These are phyloP conservation scores for Indicator indicator DNA, from an alignment of 2,113 vertebrate genomes.

Conservation along the genomic window DNA sequence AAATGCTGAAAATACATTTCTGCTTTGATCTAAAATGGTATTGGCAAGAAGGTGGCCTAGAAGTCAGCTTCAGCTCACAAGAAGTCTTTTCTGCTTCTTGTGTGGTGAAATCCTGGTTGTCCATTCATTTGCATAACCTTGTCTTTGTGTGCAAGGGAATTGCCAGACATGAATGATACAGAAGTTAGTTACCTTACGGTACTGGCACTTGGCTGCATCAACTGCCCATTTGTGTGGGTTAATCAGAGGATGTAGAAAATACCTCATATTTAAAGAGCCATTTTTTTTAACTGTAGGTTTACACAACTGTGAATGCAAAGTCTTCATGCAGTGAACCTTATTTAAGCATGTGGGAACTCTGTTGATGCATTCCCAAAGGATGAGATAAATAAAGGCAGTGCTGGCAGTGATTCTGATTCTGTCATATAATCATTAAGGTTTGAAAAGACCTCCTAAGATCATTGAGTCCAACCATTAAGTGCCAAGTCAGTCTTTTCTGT, in stretches of 20 bases:
- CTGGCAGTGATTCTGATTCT: background rate
- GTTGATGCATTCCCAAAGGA: background rate
- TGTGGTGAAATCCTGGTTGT: background rate
- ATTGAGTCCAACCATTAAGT: too few species aligned
- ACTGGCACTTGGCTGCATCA: background rate
- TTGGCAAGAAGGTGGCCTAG: background rate
- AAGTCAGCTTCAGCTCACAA: background rate
- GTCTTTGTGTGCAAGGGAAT: background rate
- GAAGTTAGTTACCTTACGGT: background rate
- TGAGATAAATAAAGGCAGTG: background rate
- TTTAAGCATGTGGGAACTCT: background rate
- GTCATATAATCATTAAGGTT: too few species aligned
- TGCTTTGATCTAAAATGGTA: background rate
- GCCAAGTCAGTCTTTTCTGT: background rate
- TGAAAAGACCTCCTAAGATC: too few species aligned
- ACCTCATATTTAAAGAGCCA: background rate
- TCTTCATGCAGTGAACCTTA: fast-evolving
- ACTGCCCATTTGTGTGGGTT: background rate
- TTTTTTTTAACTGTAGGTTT: background rate
- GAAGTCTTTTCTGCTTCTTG: background rate
- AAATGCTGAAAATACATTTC: background rate
- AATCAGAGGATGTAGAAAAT: background rate
- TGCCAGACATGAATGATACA: background rate
- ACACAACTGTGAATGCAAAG: background rate
- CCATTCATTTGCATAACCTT: background rate